Evolutionary conservation across 2,797 vertebrate genomes (phyloP).

Genomic region (Dipus sagitta): DNA sequence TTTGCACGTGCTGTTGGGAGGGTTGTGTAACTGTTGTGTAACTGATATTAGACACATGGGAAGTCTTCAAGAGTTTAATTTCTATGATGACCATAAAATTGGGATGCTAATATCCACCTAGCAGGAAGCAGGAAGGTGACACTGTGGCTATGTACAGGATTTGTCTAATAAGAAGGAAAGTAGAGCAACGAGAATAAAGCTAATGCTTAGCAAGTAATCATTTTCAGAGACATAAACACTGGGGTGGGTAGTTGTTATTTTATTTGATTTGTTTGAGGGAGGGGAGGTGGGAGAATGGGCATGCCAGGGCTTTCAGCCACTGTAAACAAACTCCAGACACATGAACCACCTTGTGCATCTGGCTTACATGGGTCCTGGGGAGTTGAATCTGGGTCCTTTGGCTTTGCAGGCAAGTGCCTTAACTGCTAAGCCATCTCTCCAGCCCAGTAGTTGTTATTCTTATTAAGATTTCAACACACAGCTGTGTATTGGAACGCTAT

Average conservation of each 20-base stretch:
- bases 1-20: not conserved
- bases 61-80: not conserved
- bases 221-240: not conserved
- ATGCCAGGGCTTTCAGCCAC: too few species aligned
- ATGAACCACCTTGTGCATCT: too few species aligned
- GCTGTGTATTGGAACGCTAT: not conserved
- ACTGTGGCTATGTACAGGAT: not conserved
- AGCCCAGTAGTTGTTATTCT: not conserved
- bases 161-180: not conserved
- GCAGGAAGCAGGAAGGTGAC: not conserved
- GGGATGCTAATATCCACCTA: not conserved
- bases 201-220: not conserved
- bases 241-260: not conserved
- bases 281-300: too few species aligned
- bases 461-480: not conserved
- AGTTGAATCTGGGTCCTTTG: too few species aligned
- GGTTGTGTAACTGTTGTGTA: not conserved
- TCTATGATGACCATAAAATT: not conserved
- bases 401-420: too few species aligned
- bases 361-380: too few species aligned
- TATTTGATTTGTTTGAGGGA: too few species aligned
- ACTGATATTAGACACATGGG: not conserved
- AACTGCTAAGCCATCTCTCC: too few species aligned
- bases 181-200: not conserved
- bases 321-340: too few species aligned